These are phyloP conservation scores for Penaeus japonicus DNA, from an alignment of 1,140 invertebrate species.

Conservation along the genomic window DNA sequence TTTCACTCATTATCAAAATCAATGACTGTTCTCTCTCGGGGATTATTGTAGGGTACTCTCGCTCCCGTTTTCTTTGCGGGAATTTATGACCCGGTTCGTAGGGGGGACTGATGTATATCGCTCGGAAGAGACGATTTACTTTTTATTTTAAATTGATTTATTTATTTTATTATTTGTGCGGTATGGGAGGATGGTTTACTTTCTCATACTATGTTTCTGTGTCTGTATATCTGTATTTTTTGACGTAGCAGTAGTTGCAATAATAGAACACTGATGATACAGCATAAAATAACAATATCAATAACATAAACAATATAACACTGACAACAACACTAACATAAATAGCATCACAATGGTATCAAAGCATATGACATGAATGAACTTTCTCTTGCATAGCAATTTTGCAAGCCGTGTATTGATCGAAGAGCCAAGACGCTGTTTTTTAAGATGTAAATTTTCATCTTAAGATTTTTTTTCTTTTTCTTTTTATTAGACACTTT, in stretches of 20 bases:
- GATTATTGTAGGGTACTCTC: background rate
- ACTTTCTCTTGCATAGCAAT: too few relatives aligned
- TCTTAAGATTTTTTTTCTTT: background rate
- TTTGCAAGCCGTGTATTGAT: too few relatives aligned
- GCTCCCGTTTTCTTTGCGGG: background rate
- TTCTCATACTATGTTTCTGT: background rate
- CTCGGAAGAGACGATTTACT: background rate
- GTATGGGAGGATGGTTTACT: too few relatives aligned
- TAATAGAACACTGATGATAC: too few relatives aligned
- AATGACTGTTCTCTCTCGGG: background rate
- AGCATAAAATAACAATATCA: too few relatives aligned
- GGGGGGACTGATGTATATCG: background rate
- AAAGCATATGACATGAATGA: too few relatives aligned
- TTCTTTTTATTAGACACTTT: too few relatives aligned
- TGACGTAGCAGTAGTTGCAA: background rate
- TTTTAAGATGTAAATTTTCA: background rate
- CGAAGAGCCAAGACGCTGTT: too few relatives aligned
- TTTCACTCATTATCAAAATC: constrained; percentile 52
- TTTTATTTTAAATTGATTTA: background rate
- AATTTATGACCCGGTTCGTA: background rate
- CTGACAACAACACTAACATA: too few relatives aligned
- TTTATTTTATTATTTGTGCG: background rate
- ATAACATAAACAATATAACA: too few relatives aligned
- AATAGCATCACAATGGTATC: too few relatives aligned
- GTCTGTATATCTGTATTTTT: background rate